Percentiles rank a stretch among this genome's conserved stretches.
phyloP scores from a whole-genome alignment of 92 coral and sea anemone genomes.

The Siderastrea siderea region DNA sequence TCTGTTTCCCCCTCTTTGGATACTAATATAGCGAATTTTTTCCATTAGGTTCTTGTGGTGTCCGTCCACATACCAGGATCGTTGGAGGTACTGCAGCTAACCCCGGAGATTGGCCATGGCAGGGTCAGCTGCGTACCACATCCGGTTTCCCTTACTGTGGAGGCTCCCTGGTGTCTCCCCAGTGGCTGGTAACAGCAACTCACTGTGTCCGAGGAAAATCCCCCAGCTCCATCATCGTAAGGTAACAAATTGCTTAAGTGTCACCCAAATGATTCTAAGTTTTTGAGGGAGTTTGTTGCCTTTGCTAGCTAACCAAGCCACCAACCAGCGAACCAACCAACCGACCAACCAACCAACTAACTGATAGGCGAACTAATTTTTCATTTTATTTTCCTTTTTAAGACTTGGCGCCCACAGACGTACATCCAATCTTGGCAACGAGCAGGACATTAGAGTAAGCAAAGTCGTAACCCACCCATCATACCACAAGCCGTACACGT shows the following conservation, averaged over 20 bases:
- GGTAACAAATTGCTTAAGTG: neutral
- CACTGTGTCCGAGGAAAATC: conserved; percentile 52
- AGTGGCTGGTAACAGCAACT: conserved; percentile 60
- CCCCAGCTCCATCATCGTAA: conserved; percentile 50
- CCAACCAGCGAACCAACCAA: too few relatives aligned
- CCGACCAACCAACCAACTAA: too few relatives aligned
- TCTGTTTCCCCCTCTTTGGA: too few relatives aligned
- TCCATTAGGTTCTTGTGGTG: conserved; percentile 42
- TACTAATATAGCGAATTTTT: too few relatives aligned
- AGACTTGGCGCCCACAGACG: conserved; percentile 71
- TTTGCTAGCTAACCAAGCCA: too few relatives aligned
- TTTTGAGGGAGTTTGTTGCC: too few relatives aligned
- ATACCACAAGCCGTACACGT: conserved; percentile 44
- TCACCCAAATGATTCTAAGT: too few relatives aligned
- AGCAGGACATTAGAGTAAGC: conserved; percentile 55
- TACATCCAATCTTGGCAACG: conserved; percentile 28
- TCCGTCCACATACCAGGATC: conserved; percentile 56
- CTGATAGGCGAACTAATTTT: too few relatives aligned
- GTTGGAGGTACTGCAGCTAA: conserved; percentile 62
- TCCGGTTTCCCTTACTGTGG: conserved; percentile 66
- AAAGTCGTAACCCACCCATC: conserved; percentile 58
- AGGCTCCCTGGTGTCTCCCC: conserved; percentile 46
- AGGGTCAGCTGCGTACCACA: conserved; percentile 42
- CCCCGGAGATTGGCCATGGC: conserved; percentile 72
- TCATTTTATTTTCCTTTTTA: too few relatives aligned